Base-by-base conservation (phyloP, 2,113 vertebrate genomes). In the Lepus europaeus region DNA sequence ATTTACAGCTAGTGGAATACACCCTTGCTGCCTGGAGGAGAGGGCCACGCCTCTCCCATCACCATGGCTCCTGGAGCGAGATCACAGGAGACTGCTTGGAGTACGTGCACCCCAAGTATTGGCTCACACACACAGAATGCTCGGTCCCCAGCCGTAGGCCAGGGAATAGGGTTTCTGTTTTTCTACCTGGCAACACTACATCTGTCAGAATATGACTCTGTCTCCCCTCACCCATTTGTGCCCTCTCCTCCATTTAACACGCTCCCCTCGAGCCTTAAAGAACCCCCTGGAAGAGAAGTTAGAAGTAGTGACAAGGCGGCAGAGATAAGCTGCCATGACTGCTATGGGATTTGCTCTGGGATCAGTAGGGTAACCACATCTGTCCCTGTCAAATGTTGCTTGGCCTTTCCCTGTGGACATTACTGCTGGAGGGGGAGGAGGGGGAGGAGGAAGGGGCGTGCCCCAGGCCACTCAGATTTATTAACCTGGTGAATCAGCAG, bases 231-330 rank as follows among this genome's bases (percentile, higher is more conserved):
- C 69, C 83, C 53, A 29, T 13, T 2, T 31, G 16, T 20, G 8
- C 63, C 39, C 70, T 56, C 25, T 23, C 31, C 59, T 59, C 73
- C 33, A 7, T 13, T 66, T 45, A 56, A 31, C 11, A 16, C 73
- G 10, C 29, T 72, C 22, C 7, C 73, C 53, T 91, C 20, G 17
- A 68, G 87, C 68, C 78, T 76, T 17, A 17, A 81, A 56, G 56
- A 85, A 53, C 14, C 36, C 31, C 51, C 4, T 33, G 22, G n/a
- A 20, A 80, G 83, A 77, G 51, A 11, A 89, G 61, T 49, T 22
- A 73, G 94, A 91, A 92, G 64, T 64, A 59, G 82, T 56, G 93
- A 95, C 77, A 76, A 70, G 64, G 49, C 86, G 87, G 39, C 82
- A 79, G n/a, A 11, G 82, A 73, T 69, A 7, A 64, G 80, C 76